Evolutionary conservation across 2,888 invertebrate species (phyloP).

Genomic region (Phortica magna): DNA sequence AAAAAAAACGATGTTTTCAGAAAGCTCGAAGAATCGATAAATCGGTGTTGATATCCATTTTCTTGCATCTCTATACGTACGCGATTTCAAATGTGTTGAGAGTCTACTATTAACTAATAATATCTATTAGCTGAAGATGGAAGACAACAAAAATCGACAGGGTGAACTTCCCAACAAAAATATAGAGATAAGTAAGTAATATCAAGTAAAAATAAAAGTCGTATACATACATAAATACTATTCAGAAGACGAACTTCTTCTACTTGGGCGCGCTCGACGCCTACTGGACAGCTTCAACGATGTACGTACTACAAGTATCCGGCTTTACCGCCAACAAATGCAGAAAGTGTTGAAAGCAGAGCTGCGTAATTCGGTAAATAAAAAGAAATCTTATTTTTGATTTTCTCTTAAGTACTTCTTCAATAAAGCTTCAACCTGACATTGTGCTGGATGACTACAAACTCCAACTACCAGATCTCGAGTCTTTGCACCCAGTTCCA

Average conservation of each 20-base stretch:
- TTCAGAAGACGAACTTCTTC: background rate
- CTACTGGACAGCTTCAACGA: constrained; percentile 62
- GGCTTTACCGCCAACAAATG: constrained; percentile 61
- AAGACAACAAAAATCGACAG: background rate
- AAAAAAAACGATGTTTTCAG: too few species aligned
- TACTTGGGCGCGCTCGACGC: constrained; percentile 43
- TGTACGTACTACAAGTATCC: constrained; percentile 54
- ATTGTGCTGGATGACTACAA: constrained; percentile 59
- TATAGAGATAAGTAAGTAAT: background rate
- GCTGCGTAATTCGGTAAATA: constrained; percentile 65
- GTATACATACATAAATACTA: background rate
- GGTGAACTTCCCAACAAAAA: background rate
- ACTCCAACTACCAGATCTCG: constrained; percentile 60
- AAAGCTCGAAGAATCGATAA: too few species aligned
- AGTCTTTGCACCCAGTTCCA: constrained; percentile 24
- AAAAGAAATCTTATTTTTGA: background rate
- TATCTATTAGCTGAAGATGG: too few species aligned
- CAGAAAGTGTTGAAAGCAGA: constrained; percentile 63
- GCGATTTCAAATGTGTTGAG: too few species aligned
- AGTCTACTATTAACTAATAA: background rate
- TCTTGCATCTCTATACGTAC: too few species aligned
- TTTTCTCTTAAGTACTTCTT: background rate
- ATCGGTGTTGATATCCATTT: too few species aligned
- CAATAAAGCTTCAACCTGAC: constrained; percentile 61
- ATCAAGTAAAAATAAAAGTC: background rate